Evolutionary conservation across 2,113 vertebrate species (phyloP), one percentile per base, ranked within the genome.

Genomic region (Tragelaphus buxtoni): DNA sequence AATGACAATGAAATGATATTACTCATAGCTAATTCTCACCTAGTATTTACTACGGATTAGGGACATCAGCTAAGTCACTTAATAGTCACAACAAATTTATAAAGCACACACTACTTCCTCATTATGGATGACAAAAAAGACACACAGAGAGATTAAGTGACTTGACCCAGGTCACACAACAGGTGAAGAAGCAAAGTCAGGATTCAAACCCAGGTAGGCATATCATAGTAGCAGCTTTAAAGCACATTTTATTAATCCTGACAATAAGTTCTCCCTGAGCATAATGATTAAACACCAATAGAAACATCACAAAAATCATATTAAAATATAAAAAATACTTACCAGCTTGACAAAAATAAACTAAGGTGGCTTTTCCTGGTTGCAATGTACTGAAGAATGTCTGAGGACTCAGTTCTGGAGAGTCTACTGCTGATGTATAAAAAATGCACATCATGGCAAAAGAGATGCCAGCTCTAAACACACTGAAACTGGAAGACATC

Each of bases 301-400:
- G 16, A 88, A 93, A 76, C 18, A 95, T 61, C 69, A 58, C 26
- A 61, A 95, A 94, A 80, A 92, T 79, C 47, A 83, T 12, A 13
- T 32, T 30, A 20, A 32, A 74, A 61, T 47, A 60, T 45, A 39
- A 88, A 96, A 93, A 97, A 84, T 84, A 97, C 98, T 95, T 93
- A 98, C 98, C 96, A 45, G 83, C 56, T 80, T 94, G 97, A 93
- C 88, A 97, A 93, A 98, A 98, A 97, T 98, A 98, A 96, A 98
- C 98, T 63, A 98, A 92, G 30, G 98, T 98, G 9, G 97, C 97
- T 97, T 98, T 98, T 81, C 98, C 98, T n/a, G 97, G 83, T 63
- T 97, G 94, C 92, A 98, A 96, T 11, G 90, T 96, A 63, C 92
- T 97, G 16, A 98, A 93, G 88, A 98, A 98, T 17, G 98, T 89